Conservation (phyloP, 1,140 invertebrate genomes). For the Macrosteles quadrilineatus region DNA sequence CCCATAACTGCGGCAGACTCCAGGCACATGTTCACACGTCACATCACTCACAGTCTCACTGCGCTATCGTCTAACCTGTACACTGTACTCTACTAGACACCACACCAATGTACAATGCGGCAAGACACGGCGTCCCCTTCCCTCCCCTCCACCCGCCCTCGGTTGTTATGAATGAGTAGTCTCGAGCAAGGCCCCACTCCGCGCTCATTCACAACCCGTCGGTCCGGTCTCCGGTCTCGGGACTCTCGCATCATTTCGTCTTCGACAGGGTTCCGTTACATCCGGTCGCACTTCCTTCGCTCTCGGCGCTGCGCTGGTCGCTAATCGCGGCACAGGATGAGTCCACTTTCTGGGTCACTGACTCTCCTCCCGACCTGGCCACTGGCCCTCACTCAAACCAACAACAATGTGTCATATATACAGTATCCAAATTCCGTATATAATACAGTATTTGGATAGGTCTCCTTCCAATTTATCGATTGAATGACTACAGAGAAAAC, state of each 20-base stretch:
- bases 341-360: no score
- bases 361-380: no score
- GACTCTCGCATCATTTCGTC: not conserved
- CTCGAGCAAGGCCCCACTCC: constrained; percentile 42
- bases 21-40: constrained; percentile 24
- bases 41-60: constrained; percentile 27
- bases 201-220: constrained; percentile 19
- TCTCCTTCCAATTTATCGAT: no score
- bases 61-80: not conserved
- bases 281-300: constrained; percentile 10
- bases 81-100: not conserved
- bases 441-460: no score
- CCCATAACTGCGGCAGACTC: constrained; percentile 53
- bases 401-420: no score
- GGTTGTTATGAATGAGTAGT: constrained; percentile 54
- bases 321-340: constrained; percentile 6
- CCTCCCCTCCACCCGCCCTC: constrained; percentile 21
- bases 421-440: no score
- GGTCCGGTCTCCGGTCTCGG: not conserved
- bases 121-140: constrained; percentile 8
- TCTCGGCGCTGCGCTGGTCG: not conserved
- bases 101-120: not conserved
- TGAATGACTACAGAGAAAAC: no score
- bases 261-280: constrained; percentile 24
- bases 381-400: no score